Evolutionary conservation across 2,797 vertebrate species (phyloP), one percentile per base, ranked within the genome.

Genomic region (Babyrousa celebensis): DNA sequence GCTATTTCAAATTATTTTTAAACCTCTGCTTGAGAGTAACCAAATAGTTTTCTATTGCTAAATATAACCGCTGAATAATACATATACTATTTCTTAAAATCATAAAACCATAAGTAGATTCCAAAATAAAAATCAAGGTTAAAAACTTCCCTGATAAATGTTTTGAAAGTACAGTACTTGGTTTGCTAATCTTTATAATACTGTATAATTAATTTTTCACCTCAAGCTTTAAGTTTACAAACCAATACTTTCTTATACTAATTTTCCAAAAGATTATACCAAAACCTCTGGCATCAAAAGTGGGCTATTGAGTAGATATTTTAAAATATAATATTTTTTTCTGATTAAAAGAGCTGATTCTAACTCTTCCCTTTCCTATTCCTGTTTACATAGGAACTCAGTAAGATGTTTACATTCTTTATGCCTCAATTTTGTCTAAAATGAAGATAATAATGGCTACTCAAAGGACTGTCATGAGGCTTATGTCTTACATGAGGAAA

Each of bases 1-100:
- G 10, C 14, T 62, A 78, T 70, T 95, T 84, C 16, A 78, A 88
- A 78, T 89, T 56, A 54, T 78, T 77, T 62, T 82, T 84, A 77
- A 84, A 54, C 32, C 12, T 63, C 21, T 67, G 43, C 21, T 32
- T 43, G 36, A 78, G n/a, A 62, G 17, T 78, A 27, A 70, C 16
- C 21, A 74, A 91, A 71, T 8, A 25, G 23, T 80, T 85, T 71
- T 80, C 40, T 16, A 60, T 40, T 77, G 15, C 17, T 54, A 90
- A 60, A 56, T 29, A 18, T 85, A 79, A 63, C 10, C 62, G 56
- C 11, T 74, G 15, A 78, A 58, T 29, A 67, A 60, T 65, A 48
- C 10, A 85, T 56, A 80, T n/a, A 36, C 14, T 52, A 54, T 36
- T 71, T 68, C 29, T 54, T 62, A 77, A 82, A 43, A 95, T 72